Evolutionary conservation across 2,888 invertebrate species (phyloP).

Genomic region (Drosophila diplacantha): DNA sequence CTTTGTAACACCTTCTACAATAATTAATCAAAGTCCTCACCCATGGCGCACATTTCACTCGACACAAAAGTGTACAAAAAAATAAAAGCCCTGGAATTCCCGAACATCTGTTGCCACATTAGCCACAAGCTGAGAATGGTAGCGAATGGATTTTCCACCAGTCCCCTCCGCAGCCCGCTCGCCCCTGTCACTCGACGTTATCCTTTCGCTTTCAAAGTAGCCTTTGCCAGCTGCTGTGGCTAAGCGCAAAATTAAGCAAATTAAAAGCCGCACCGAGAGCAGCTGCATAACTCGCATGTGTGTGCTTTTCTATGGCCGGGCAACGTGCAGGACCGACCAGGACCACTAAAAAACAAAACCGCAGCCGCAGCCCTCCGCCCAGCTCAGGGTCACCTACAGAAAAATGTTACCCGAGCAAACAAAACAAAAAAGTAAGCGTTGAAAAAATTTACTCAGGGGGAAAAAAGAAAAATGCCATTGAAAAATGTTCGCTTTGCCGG

Average conservation of each 20-base stretch:
- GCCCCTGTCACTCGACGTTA: slow-evolving; percentile 16
- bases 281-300: slow-evolving; percentile 60
- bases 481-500: slow-evolving; percentile 61
- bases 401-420: slow-evolving; percentile 27
- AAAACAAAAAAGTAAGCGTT: slow-evolving; percentile 18
- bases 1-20: slow-evolving; percentile 24
- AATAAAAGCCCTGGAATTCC: slow-evolving; percentile 30
- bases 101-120: slow-evolving; percentile 65
- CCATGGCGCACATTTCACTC: slow-evolving; percentile 43
- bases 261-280: slow-evolving; percentile 66
- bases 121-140: slow-evolving; percentile 44
- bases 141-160: not conserved
- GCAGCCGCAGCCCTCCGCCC: slow-evolving; percentile 44
- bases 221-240: slow-evolving; percentile 53
- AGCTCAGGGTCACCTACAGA: slow-evolving; percentile 62
- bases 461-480: slow-evolving; percentile 57
- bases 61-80: slow-evolving; percentile 41
- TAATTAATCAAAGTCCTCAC: slow-evolving; percentile 53
- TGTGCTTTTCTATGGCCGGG: slow-evolving; percentile 28
- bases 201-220: slow-evolving; percentile 48
- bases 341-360: slow-evolving; percentile 37
- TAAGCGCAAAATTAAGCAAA: slow-evolving; percentile 72
- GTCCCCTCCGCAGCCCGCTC: slow-evolving; percentile 15
- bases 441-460: slow-evolving; percentile 11
- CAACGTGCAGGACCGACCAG: slow-evolving; percentile 17